Percentiles rank a stretch among this genome's conserved stretches.
These are phyloP conservation scores for Cryptoprocta ferox DNA, from an alignment of 2,797 vertebrate genomes.

Conservation along the genomic window DNA sequence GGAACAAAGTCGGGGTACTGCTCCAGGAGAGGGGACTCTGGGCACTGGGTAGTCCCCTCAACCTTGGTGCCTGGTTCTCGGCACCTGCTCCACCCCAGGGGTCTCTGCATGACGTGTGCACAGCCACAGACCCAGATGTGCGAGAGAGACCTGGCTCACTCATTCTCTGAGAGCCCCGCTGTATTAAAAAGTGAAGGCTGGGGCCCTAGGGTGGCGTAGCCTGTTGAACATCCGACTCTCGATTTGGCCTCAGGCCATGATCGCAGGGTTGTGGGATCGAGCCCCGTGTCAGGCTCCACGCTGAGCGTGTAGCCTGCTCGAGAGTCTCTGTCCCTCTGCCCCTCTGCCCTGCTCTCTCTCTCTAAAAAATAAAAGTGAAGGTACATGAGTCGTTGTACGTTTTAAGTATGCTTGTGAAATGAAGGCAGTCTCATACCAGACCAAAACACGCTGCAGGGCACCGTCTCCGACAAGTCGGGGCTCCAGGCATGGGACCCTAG, in stretches of 20 bases:
- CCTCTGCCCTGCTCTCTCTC: no score
- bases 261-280: no score
- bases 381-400: not conserved
- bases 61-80: not conserved
- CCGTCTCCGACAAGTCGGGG: no score
- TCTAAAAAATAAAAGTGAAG: not conserved
- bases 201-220: no score
- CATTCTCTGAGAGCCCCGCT: not conserved
- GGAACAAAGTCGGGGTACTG: not conserved
- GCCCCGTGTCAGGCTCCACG: no score
- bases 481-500: not conserved
- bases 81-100: not conserved
- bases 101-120: not conserved
- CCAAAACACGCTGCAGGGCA: fast-evolving
- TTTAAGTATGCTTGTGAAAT: not conserved
- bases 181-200: not conserved
- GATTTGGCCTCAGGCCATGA: no score
- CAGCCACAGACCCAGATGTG: fast-evolving
- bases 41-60: not conserved
- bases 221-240: no score
- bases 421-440: not conserved
- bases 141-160: not conserved
- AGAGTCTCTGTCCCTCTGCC: no score
- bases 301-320: no score
- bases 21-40: not conserved